Conservation (phyloP, 2,113 vertebrate genomes). For the Nothocercus nigrocapillus region DNA sequence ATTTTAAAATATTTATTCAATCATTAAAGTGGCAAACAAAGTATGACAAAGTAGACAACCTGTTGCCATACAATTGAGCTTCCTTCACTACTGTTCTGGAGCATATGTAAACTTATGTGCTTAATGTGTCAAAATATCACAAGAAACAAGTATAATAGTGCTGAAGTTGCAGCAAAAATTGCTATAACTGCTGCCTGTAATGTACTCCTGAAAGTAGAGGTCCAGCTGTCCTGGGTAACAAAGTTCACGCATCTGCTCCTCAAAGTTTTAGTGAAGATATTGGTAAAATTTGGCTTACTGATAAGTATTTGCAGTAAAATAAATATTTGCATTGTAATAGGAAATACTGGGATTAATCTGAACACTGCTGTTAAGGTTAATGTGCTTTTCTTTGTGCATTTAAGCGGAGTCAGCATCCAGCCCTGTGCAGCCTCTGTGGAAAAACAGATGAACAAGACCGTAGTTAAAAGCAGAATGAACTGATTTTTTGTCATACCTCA, state of each 20-base stretch:
- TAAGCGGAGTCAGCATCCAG: not conserved
- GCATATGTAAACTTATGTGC: not conserved
- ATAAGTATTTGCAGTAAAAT: constrained; percentile 25
- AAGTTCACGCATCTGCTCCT: constrained; percentile 20
- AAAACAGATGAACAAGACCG: not conserved
- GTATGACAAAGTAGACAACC: not conserved
- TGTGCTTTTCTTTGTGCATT: not conserved
- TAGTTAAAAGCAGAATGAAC: not conserved
- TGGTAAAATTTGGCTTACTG: constrained; percentile 54
- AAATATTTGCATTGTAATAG: constrained; percentile 47
- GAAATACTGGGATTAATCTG: not conserved
- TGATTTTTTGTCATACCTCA: not conserved
- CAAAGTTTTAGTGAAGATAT: not conserved
- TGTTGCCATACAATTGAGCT: not conserved
- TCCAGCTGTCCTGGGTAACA: constrained; percentile 5
- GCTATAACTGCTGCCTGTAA: not conserved
- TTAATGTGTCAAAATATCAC: not conserved
- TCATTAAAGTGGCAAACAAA: not conserved
- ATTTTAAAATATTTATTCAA: constrained; percentile 3
- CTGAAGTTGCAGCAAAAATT: not conserved
- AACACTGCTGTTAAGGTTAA: not conserved
- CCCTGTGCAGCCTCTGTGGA: not conserved
- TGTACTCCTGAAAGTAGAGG: constrained; percentile 6
- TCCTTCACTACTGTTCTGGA: not conserved
- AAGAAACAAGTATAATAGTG: not conserved